Conservation (phyloP, 2,888 invertebrate species). For the Nomada hirtipes region DNA sequence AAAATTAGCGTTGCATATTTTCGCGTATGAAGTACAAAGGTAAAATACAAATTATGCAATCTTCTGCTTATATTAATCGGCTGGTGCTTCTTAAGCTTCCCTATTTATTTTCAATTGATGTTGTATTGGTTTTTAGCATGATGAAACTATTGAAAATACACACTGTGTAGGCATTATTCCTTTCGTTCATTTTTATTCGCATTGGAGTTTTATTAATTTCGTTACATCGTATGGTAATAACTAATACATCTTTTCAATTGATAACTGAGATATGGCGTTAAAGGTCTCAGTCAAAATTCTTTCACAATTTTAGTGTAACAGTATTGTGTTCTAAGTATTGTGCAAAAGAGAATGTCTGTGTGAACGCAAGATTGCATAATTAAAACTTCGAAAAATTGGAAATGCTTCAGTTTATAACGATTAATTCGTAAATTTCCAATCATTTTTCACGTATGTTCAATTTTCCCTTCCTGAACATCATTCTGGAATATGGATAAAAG, state of each 20-base stretch:
- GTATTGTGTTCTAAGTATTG: background rate
- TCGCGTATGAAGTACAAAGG: background rate
- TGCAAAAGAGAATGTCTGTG: background rate
- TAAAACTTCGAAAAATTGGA: background rate
- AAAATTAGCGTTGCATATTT: background rate
- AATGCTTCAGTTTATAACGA: too few relatives aligned
- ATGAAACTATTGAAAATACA: conserved; percentile 4
- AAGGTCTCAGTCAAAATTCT: conserved; percentile 65
- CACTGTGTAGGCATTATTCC: background rate
- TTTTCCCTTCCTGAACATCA: too few relatives aligned
- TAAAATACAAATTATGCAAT: conserved; percentile 18
- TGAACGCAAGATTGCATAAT: conserved; percentile 37
- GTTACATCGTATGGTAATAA: conserved; percentile 6
- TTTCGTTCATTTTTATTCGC: background rate
- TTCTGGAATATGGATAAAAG: background rate
- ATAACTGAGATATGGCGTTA: conserved; percentile 66
- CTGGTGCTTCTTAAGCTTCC: background rate
- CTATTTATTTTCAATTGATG: background rate
- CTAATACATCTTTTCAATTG: conserved; percentile 16
- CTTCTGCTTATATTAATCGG: background rate
- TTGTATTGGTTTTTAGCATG: conserved; percentile 18
- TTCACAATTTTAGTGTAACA: background rate
- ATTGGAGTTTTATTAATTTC: background rate
- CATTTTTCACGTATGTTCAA: too few relatives aligned
- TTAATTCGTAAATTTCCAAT: too few relatives aligned